Percentiles rank a stretch among this genome's conserved stretches.
phyloP scores from a whole-genome alignment of 2,797 vertebrate species.

The Epinephelus malabaricus region DNA sequence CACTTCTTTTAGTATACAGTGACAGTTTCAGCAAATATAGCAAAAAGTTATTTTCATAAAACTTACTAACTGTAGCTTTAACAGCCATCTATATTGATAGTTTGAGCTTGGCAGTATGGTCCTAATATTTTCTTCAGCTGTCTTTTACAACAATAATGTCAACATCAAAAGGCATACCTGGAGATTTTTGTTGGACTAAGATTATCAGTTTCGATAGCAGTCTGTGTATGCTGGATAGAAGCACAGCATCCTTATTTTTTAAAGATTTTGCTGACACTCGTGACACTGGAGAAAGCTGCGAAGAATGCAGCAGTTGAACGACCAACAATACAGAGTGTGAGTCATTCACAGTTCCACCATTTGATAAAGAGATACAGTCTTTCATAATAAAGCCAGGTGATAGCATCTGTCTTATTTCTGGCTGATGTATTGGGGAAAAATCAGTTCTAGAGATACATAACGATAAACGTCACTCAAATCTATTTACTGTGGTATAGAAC shows the following conservation, averaged over 20 bases:
- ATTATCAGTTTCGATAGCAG: slow-evolving; percentile 35
- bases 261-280: neutral
- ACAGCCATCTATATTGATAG: neutral
- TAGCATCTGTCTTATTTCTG: slow-evolving; percentile 4
- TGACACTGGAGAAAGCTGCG: neutral
- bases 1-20: no score
- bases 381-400: slow-evolving; percentile 26
- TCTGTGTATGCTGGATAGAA: neutral
- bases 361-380: slow-evolving; percentile 17
- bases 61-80: neutral
- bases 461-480: slow-evolving; percentile 30
- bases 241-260: neutral
- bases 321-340: neutral
- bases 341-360: slow-evolving; percentile 1
- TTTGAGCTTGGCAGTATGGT: neutral
- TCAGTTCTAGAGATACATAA: slow-evolving; percentile 5
- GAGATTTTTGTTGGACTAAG: neutral
- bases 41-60: no score
- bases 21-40: no score
- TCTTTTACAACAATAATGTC: neutral
- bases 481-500: slow-evolving; percentile 15
- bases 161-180: neutral
- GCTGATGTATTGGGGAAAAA: neutral
- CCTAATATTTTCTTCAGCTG: neutral
- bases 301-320: slow-evolving; percentile 3